These are phyloP conservation scores for Holotrichia oblita DNA, from an alignment of 1,140 invertebrate genomes.

Conservation along the genomic window DNA sequence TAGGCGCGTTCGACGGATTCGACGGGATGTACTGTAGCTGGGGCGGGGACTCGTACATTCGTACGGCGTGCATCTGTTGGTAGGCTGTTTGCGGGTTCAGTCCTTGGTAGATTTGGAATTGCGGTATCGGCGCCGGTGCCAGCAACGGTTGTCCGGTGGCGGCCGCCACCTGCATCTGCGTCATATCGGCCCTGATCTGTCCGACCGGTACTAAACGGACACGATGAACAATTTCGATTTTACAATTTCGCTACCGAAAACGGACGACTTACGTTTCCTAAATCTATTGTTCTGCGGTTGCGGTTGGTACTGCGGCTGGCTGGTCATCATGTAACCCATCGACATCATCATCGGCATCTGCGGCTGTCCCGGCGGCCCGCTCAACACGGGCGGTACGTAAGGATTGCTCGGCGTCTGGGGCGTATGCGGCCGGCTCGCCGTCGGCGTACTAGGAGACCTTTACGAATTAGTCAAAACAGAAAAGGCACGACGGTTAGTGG, in stretches of 20 bases:
- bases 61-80: conserved; percentile 69
- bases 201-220: conserved; percentile 65
- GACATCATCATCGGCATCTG: conserved; percentile 60
- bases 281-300: conserved; percentile 57
- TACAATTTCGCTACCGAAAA: too few relatives aligned
- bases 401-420: conserved; percentile 78
- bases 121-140: conserved; percentile 76
- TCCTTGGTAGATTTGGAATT: conserved; percentile 59
- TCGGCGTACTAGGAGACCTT: conserved; percentile 73
- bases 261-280: conserved; percentile 53
- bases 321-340: conserved; percentile 53
- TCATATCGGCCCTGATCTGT: conserved; percentile 64
- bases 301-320: conserved; percentile 58
- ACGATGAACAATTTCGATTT: too few relatives aligned
- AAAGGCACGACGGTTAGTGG: background rate
- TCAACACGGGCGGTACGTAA: conserved; percentile 54
- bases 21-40: conserved; percentile 72
- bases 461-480: conserved; percentile 40
- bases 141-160: conserved; percentile 86
- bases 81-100: conserved; percentile 68
- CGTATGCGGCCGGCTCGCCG: conserved; percentile 80
- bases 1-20: conserved; percentile 70
- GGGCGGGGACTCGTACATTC: conserved; percentile 69
- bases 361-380: conserved; percentile 56
- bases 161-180: conserved; percentile 71